A percentile compares a stretch with the other conserved stretches of the same genome.
phyloP scores from a whole-genome alignment of 2,888 invertebrate species.

The Acrocyrtus sp. region DNA sequence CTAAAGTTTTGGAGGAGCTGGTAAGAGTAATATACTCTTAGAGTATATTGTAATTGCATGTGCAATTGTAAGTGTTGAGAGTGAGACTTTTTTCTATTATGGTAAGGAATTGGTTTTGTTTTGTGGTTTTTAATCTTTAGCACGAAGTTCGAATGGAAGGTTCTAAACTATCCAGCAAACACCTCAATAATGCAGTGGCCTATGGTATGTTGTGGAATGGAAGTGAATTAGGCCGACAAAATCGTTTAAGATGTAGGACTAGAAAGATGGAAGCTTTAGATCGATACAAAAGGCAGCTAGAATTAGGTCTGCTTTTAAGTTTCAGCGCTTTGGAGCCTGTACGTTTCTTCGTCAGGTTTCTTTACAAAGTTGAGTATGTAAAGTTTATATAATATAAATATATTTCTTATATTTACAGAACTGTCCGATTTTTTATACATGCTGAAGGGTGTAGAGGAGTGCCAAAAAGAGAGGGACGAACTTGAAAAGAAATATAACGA shows the following conservation, averaged over 20 bases:
- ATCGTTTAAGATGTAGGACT: background rate
- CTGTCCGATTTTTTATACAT: slow-evolving; percentile 13
- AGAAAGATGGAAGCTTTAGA: slow-evolving; percentile 6
- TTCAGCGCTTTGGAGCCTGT: no score
- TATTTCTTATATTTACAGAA: background rate
- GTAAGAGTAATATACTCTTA: slow-evolving; percentile 2
- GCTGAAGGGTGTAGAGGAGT: slow-evolving; percentile 10
- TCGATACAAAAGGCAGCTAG: slow-evolving; percentile 20
- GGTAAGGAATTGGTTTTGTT: no score
- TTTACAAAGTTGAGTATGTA: no score
- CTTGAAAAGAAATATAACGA: slow-evolving; percentile 4
- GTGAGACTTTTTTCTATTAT: no score
- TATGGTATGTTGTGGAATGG: slow-evolving; percentile 22
- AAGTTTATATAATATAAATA: no score
- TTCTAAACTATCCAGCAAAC: background rate
- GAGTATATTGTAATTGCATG: no score
- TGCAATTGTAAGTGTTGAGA: no score
- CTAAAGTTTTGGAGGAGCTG: slow-evolving; percentile 6
- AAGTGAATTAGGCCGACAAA: slow-evolving; percentile 8
- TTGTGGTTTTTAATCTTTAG: no score
- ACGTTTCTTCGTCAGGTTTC: no score
- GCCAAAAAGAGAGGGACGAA: background rate
- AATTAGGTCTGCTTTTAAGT: slow-evolving; percentile 18
- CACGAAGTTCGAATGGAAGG: slow-evolving; percentile 11
- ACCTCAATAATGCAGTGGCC: background rate